Base-by-base conservation (phyloP, 2,113 vertebrate genomes). In the Trematomus loennbergii region DNA sequence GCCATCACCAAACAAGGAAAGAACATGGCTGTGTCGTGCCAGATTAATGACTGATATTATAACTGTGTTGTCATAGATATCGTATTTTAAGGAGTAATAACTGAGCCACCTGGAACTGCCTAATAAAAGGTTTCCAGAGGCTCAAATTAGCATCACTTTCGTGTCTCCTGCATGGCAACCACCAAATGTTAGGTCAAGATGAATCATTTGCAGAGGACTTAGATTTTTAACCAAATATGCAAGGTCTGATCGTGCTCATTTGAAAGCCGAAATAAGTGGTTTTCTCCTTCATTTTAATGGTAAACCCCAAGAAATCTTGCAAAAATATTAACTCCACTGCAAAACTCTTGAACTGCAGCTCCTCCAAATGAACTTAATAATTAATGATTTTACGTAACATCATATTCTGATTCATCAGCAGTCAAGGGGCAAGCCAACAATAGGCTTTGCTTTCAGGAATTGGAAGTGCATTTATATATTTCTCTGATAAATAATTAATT, bases 11-110 rank as follows among this genome's bases (percentile, higher is more conserved):
- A 50, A 76, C 60, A 60, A 54, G 81, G 73, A 79, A 54, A 83
- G 73, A 79, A 63, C 71, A 76, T 33, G 60, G 69, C 50, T 9
- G 60, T 79, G 76, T 75, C 83, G 78, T 29, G 73, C 25, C 77
- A 86, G 81, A 89, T 87, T 76, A 90, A 87, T 85, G 43, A 73
- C 57, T 50, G 43, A 29, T 18, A 79, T 84, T 91, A 87, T 89
- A 83, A 78, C 76, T 73, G 75, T 90, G 82, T 87, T 88, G 78
- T 87, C 74, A 73, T 59, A 77, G 64, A 75, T 89, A 82, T 88
- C 73, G 72, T 88, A 75, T 81, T 86, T 75, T 80, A 82, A 82
- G 73, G 61, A 79, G 84, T 76, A 84, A 89, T 88, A 88, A 89
- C 84, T 59, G 66, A 72, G 53, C 43, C 77, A 52, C 58, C 58